A percentile compares a stretch with the other conserved stretches of the same genome.
Evolutionary conservation across 2,113 vertebrate species (phyloP).

Genomic region (Rousettus leschenaultii): DNA sequence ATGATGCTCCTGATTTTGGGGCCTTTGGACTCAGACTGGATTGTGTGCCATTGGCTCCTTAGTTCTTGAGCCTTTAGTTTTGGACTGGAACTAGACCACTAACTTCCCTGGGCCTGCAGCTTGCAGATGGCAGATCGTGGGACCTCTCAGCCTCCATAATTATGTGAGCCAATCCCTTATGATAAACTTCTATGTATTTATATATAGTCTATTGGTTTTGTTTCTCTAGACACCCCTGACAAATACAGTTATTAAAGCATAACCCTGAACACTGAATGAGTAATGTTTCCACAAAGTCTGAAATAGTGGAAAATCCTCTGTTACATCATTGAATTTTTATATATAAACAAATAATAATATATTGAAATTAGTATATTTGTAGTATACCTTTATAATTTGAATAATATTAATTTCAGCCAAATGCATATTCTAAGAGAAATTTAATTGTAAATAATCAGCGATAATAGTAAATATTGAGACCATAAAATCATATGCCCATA

Average conservation of each 20-base stretch:
- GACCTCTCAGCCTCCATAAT: neutral
- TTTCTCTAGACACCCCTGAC: neutral
- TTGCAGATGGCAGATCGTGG: neutral
- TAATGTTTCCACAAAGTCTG: neutral
- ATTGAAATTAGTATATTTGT: neutral
- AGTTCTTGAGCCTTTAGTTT: neutral
- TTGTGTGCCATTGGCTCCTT: too few species aligned
- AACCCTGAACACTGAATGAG: neutral
- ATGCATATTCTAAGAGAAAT: neutral
- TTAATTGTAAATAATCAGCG: conserved; percentile 1
- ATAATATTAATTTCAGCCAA: neutral
- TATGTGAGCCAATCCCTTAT: neutral
- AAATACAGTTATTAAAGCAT: neutral
- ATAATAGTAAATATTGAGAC: conserved; percentile 2
- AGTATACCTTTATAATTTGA: neutral
- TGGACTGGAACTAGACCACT: neutral
- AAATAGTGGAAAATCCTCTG: neutral
- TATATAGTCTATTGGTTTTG: neutral
- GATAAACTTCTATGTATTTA: neutral
- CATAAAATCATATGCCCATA: neutral
- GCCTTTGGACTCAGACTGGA: neutral
- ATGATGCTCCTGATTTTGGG: neutral
- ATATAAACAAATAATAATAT: neutral
- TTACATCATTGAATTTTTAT: neutral
- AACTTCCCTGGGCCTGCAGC: neutral